phyloP scores from a whole-genome alignment of 2,113 vertebrate genomes.

The Felis chaus region DNA sequence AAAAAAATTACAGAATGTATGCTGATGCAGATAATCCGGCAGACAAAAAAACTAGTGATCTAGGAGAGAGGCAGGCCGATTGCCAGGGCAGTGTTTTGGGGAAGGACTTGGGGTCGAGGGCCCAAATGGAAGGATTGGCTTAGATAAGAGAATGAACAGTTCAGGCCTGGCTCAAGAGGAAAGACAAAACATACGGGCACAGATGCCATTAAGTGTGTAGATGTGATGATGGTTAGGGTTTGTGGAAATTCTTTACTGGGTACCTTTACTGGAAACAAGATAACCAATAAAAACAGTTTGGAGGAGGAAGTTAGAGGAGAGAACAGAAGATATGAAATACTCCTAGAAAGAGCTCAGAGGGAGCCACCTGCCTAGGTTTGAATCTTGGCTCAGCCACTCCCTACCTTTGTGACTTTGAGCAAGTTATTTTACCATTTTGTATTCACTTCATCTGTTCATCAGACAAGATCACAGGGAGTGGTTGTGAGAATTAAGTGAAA shows the following conservation, averaged over 20 bases:
- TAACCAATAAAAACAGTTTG: neutral
- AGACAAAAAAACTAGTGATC: neutral
- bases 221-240: neutral
- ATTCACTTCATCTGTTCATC: neutral
- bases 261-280: neutral
- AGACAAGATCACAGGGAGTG: neutral
- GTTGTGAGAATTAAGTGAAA: neutral
- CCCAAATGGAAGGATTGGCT: neutral
- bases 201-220: no score
- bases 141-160: neutral
- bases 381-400: neutral
- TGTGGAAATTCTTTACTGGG: neutral
- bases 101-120: neutral
- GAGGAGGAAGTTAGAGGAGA: neutral
- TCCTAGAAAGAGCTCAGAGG: neutral
- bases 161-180: neutral
- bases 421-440: neutral
- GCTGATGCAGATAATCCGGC: neutral
- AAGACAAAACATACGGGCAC: neutral
- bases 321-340: neutral
- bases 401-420: neutral
- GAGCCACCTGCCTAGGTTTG: neutral
- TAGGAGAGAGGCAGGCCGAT: neutral
- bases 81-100: neutral
- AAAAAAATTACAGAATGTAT: neutral